Conservation (phyloP, 2,888 invertebrate genomes). For the Euproctis similis region DNA sequence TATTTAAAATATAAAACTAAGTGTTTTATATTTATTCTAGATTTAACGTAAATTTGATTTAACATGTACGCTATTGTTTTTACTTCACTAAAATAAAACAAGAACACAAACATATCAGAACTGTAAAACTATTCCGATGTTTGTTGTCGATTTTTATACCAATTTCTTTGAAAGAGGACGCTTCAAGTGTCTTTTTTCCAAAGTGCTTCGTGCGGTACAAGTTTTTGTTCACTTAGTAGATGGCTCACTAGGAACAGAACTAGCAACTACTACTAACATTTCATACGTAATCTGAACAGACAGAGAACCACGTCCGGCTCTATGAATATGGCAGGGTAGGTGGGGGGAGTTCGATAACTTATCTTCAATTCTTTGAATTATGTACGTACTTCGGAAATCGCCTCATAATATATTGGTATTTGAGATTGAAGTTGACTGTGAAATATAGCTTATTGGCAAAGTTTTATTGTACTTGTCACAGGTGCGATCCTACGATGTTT, state of each 20-base stretch:
- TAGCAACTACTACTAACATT: no score
- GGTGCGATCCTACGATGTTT: slow-evolving; percentile 53
- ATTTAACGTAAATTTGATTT: no score
- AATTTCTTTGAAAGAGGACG: no score
- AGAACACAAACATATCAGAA: no score
- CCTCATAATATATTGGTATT: slow-evolving; percentile 68
- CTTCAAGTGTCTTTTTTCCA: no score
- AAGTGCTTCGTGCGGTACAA: slow-evolving; percentile 39
- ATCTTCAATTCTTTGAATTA: slow-evolving; percentile 59
- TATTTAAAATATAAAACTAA: no score
- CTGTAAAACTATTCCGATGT: no score
- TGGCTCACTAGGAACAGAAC: slow-evolving; percentile 28
- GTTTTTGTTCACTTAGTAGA: slow-evolving; percentile 32
- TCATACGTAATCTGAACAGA: slow-evolving; percentile 33
- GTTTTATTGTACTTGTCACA: slow-evolving; percentile 70
- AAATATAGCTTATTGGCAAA: slow-evolving; percentile 73
- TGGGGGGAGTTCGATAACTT: slow-evolving; percentile 55
- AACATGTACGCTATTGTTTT: no score
- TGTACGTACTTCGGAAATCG: slow-evolving; percentile 53
- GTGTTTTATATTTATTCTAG: no score
- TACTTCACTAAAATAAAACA: no score
- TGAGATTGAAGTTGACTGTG: slow-evolving; percentile 68
- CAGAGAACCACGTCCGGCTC: slow-evolving; percentile 36
- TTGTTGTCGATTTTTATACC: no score
- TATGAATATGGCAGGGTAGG: slow-evolving; percentile 64